Percentiles rank a stretch among this genome's conserved stretches.
These are phyloP conservation scores for Calameuta idolon DNA, from an alignment of 2,888 invertebrate genomes.

Conservation along the genomic window DNA sequence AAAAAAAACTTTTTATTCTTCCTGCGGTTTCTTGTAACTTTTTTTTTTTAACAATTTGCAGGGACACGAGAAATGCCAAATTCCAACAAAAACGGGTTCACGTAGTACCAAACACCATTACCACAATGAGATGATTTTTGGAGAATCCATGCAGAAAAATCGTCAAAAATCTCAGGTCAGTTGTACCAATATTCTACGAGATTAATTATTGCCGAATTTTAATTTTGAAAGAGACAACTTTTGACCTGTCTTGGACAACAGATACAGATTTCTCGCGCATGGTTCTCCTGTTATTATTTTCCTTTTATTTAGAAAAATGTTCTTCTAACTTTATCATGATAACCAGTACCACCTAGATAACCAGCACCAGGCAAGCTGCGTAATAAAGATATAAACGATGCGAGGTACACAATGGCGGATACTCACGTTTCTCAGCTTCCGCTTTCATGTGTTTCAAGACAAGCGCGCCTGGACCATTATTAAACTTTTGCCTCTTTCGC, in stretches of 20 bases:
- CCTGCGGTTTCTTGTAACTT: background rate
- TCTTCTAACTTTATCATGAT: background rate
- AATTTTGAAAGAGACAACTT: background rate
- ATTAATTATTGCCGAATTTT: background rate
- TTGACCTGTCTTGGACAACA: background rate
- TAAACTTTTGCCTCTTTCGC: slow-evolving; percentile 72
- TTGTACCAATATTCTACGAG: background rate
- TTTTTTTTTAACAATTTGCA: background rate
- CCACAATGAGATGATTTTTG: background rate
- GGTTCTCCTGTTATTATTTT: background rate
- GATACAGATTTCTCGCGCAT: slow-evolving; percentile 12
- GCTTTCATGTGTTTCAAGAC: slow-evolving; percentile 68
- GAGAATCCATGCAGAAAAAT: background rate
- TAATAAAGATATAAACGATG: slow-evolving; percentile 21
- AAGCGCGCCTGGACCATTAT: slow-evolving; percentile 68
- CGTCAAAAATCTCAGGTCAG: background rate
- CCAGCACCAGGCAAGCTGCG: slow-evolving; percentile 48
- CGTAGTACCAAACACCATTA: background rate
- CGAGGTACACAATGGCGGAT: slow-evolving; percentile 38
- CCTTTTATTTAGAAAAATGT: background rate
- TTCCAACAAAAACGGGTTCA: background rate
- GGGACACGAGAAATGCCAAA: background rate
- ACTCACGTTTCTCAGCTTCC: slow-evolving; percentile 70
- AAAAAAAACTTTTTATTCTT: background rate
- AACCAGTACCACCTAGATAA: slow-evolving; percentile 26